Base-by-base conservation (phyloP, 2,113 vertebrate genomes). In the Electrona antarctica region DNA sequence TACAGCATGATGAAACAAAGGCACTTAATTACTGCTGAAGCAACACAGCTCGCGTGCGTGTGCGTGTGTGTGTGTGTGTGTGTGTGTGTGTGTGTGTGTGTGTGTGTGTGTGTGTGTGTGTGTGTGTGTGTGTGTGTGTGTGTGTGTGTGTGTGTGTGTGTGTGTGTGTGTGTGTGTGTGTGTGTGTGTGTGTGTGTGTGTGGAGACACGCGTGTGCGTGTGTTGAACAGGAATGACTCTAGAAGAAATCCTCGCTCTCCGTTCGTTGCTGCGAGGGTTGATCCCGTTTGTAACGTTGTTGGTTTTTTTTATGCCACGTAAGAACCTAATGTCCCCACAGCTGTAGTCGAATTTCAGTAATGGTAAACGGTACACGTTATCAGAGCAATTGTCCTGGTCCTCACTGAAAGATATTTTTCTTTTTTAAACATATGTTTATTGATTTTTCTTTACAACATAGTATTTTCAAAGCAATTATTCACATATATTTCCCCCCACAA, bases 21-120 rank as follows among this genome's bases (percentile, higher is more conserved):
- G 64, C 82, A 82, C 82, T 86, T 89, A 88, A 90, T 88, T 89
- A 88, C 81, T 78, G 78, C 80, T 82, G 88, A 86, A 76, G 76
- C 83, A 78, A 82, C 76, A 72, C 63, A 2, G 33, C 3, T 1
- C 3, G 62, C 59, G 61, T 60, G 49, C 71, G 48, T 8, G 67
- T n/a, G 28, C 66, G 61, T 60, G 33, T 55, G 45, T 58, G 51
- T 73, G 29, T 58, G 13, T 68, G 54, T 49, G 57, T 33, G 47
- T 51, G 10, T 47, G n/a, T 62, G 60, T 13, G 13, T 47, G 45
- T 47, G 41, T 12, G 11, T 62, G 63, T 52, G 64, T n/a, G 49
- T 54, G 49, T 33, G n/a, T 28, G 51, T 4, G 14, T 21, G 58
- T 29, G 56, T 29, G 58, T 15, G 48, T 29, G 2, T 14, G 57